These are phyloP conservation scores for Papilio gigon DNA, from an alignment of 2,888 invertebrate genomes.

Conservation along the genomic window DNA sequence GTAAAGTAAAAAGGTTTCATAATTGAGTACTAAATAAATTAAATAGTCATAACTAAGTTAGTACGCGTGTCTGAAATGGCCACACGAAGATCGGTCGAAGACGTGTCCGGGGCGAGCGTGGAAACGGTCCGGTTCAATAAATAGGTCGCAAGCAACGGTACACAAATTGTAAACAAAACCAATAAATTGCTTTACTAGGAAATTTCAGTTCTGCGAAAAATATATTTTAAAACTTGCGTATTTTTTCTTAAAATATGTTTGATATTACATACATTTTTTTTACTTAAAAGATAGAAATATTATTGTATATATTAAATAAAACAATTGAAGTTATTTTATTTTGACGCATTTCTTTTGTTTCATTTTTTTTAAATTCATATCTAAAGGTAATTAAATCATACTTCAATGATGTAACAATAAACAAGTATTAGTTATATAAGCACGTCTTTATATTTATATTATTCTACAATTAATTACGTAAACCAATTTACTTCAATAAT, in stretches of 20 bases:
- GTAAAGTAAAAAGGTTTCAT: no score
- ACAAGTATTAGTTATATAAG: constrained; percentile 2
- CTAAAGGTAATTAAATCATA: neutral
- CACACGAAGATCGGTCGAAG: constrained; percentile 1
- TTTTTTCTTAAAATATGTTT: no score
- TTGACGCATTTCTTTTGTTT: neutral
- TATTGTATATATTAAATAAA: no score
- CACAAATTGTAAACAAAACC: neutral
- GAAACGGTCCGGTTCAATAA: constrained; percentile 1
- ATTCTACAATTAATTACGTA: neutral
- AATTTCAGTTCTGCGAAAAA: neutral
- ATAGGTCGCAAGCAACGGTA: neutral
- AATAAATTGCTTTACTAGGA: neutral
- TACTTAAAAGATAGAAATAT: no score
- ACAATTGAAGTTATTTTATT: neutral
- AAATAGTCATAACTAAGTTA: neutral
- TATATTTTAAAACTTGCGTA: neutral
- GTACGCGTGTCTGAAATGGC: neutral
- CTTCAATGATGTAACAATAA: neutral
- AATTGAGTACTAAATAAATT: no score
- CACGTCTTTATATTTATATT: neutral
- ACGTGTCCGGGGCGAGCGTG: neutral
- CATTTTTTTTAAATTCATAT: neutral
- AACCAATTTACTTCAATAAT: neutral
- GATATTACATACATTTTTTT: no score